A percentile compares a stretch with the other conserved stretches of the same genome.
phyloP scores from a whole-genome alignment of 2,888 invertebrate genomes.

The Osmoderma eremita region DNA sequence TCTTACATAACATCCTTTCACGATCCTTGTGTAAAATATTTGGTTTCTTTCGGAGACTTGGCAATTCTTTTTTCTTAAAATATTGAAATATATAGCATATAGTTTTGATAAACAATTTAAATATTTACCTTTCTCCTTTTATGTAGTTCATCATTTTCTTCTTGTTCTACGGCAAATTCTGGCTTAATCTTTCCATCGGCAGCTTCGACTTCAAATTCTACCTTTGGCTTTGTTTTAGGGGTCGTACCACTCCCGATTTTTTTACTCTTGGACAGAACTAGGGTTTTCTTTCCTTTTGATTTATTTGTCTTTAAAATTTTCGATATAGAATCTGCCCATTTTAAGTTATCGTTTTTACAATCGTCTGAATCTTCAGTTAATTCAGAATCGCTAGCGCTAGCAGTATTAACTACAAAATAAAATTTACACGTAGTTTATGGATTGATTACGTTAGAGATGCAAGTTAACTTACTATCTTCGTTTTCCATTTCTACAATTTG shows the following conservation, averaged over 20 bases:
- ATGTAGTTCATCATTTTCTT: constrained; percentile 38
- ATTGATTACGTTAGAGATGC: not conserved
- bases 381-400: not conserved
- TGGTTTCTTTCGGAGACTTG: constrained; percentile 79
- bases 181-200: constrained; percentile 64
- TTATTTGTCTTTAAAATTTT: constrained; percentile 81
- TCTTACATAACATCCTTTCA: constrained; percentile 80
- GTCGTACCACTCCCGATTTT: constrained; percentile 70
- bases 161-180: constrained; percentile 55
- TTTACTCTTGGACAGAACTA: constrained; percentile 84
- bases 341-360: constrained; percentile 53
- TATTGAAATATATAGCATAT: not conserved
- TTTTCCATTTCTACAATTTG: not conserved
- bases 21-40: constrained; percentile 78
- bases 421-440: not conserved
- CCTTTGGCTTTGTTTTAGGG: constrained; percentile 62
- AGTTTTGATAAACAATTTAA: not conserved
- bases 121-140: constrained; percentile 25
- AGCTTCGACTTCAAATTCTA: constrained; percentile 74
- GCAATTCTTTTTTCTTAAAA: constrained; percentile 69
- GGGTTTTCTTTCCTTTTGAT: constrained; percentile 77
- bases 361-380: constrained; percentile 6
- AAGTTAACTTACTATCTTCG: constrained; percentile 5
- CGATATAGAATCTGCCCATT: constrained; percentile 85
- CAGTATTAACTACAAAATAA: not conserved